A percentile compares a stretch with the other conserved stretches of the same genome.
These are phyloP conservation scores for Dendrocincla fuliginosa DNA, from an alignment of 2,797 vertebrate genomes.

Conservation along the genomic window DNA sequence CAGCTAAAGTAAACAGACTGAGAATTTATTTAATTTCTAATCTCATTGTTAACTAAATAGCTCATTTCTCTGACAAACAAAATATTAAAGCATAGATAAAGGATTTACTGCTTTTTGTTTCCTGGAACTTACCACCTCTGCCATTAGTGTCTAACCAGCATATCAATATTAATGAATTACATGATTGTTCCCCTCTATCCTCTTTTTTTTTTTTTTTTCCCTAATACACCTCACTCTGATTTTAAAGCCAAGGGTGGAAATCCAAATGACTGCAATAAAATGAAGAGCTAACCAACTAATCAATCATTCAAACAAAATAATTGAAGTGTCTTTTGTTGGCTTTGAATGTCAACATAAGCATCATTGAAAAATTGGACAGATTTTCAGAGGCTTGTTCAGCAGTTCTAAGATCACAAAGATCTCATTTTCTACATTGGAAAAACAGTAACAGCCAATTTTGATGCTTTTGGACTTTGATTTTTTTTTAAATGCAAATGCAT, in stretches of 20 bases:
- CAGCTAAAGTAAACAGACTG: neutral
- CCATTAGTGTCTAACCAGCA: neutral
- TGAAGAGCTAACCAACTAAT: neutral
- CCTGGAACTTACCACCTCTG: neutral
- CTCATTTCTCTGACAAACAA: neutral
- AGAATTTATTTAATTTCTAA: neutral
- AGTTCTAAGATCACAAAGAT: neutral
- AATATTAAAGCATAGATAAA: neutral
- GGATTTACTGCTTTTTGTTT: neutral
- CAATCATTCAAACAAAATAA: neutral
- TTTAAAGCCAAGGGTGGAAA: neutral
- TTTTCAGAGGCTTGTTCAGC: neutral
- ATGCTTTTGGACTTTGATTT: neutral
- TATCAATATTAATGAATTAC: neutral
- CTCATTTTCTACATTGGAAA: neutral
- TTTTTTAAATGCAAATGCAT: neutral
- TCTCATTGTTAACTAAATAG: neutral
- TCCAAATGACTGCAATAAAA: neutral
- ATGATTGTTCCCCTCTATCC: neutral
- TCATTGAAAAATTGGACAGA: neutral
- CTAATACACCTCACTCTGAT: neutral
- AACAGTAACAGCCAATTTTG: neutral
- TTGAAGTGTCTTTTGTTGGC: neutral
- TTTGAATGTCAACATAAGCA: neutral
- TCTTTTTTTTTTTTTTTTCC: neutral